These are phyloP conservation scores for Ligdia adustata DNA, from an alignment of 2,888 invertebrate genomes.

Conservation along the genomic window DNA sequence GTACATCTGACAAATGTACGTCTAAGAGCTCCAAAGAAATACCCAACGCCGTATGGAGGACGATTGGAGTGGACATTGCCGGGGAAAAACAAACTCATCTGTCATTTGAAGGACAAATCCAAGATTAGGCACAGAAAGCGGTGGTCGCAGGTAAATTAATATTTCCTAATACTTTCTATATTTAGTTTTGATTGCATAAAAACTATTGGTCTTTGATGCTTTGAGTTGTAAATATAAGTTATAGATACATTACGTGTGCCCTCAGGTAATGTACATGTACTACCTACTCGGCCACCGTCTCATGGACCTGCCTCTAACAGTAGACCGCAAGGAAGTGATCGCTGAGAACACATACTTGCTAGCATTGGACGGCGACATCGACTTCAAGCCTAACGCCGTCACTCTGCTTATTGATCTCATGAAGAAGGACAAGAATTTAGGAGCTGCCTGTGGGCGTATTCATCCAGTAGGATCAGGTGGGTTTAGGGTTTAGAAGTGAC, in stretches of 20 bases:
- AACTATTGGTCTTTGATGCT: no score
- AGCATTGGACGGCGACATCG: constrained; percentile 95
- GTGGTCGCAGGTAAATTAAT: constrained; percentile 91
- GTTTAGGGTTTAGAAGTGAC: no score
- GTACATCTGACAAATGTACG: constrained; percentile 87
- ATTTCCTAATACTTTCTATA: no score
- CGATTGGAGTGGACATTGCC: constrained; percentile 92
- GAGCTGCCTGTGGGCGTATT: constrained; percentile 95
- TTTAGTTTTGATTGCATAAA: no score
- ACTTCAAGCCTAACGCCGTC: constrained; percentile 92
- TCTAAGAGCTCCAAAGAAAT: constrained; percentile 88
- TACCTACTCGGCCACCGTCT: constrained; percentile 92
- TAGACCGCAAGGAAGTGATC: constrained; percentile 85
- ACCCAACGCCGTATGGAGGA: constrained; percentile 94
- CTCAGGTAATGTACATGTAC: constrained; percentile 97
- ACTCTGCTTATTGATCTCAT: constrained; percentile 92
- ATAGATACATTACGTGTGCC: no score
- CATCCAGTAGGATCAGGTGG: constrained; percentile 92
- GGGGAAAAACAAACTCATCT: constrained; percentile 92
- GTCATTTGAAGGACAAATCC: constrained; percentile 94
- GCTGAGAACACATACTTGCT: constrained; percentile 93
- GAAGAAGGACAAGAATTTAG: constrained; percentile 91
- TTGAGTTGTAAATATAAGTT: no score
- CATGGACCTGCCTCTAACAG: constrained; percentile 86
- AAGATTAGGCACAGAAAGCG: constrained; percentile 95